These are phyloP conservation scores for Ectropis grisescens DNA, from an alignment of 1,140 invertebrate species.

Conservation along the genomic window DNA sequence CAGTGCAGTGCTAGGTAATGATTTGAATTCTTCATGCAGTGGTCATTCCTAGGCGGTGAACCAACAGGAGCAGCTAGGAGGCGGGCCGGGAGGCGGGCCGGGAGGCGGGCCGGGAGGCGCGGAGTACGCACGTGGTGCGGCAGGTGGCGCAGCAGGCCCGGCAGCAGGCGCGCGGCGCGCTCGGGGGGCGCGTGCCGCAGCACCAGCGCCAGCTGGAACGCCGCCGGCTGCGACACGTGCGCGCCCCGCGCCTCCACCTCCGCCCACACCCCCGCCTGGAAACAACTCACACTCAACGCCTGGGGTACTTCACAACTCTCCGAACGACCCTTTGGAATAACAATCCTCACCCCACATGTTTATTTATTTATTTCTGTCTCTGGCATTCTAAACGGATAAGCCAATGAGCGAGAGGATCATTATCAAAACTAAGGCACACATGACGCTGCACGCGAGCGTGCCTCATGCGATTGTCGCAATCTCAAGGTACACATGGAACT, in stretches of 20 bases:
- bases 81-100: too few relatives aligned
- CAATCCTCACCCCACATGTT: neutral
- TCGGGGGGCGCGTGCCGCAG: slow-evolving; percentile 50
- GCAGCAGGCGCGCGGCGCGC: slow-evolving; percentile 29
- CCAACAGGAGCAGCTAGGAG: neutral
- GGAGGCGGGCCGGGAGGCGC: neutral
- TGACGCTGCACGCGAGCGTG: too few relatives aligned
- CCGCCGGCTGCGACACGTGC: slow-evolving; percentile 48
- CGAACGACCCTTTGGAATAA: neutral
- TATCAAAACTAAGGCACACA: too few relatives aligned
- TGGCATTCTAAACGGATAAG: too few relatives aligned
- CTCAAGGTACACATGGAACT: too few relatives aligned
- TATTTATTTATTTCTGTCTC: too few relatives aligned
- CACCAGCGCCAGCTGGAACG: slow-evolving; percentile 53
- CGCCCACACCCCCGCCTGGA: slow-evolving; percentile 52
- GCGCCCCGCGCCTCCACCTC: slow-evolving; percentile 46
- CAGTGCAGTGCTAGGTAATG: too few relatives aligned
- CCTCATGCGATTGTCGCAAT: too few relatives aligned
- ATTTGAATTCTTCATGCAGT: too few relatives aligned
- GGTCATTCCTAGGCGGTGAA: neutral
- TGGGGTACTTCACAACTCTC: neutral
- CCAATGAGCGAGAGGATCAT: neutral
- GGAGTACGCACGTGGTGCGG: slow-evolving; percentile 17
- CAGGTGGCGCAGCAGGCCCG: slow-evolving; percentile 36
- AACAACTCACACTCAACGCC: neutral